Base-by-base conservation (phyloP, 2,113 vertebrate species). In the Cyrtonyx montezumae region DNA sequence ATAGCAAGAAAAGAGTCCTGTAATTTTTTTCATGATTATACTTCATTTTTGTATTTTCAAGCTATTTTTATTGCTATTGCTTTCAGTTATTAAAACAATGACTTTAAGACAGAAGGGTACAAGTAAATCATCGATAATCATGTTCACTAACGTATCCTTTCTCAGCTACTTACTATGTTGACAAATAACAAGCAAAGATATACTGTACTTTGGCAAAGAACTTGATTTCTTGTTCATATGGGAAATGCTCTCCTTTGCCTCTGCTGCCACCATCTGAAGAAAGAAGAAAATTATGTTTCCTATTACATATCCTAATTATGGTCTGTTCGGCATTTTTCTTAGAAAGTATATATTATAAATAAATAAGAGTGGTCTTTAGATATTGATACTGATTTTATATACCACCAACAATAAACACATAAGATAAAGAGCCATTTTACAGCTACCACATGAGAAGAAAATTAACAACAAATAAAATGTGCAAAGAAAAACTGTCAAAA, bases 191-290 rank as follows among this genome's bases (percentile, higher is more conserved):
- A 95, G 45, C 26, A 96, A 94, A 89, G 74, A 85, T 94, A 96
- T 97, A 97, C 97, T 90, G 81, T 98, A 99, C 99, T 98, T 99
- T 99, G 89, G 98, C 99, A 96, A 99, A 99, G 97, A 99, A 99
- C 97, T 99, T 99, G 89, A 99, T 98, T 96, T 99, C 99, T 97
- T 99, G 99, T 55, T 99, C 99, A 40, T 99, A 98, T 58, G 98
- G 98, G 94, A 98, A 98, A 59, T 98, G 98, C 34, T 98, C 98
- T 95, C 98, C 98, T 97, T 99, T 98, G 58, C 93, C 96, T 95
- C 98, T 98, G 63, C 97, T 96, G 95, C 97, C 98, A 69, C 98
- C 96, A 98, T 99, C 99, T 99, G 96, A 80, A 92, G 89, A 96
- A 19, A 91, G 5, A 90, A 97, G 96, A 95, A 97, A 80, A 77